phyloP scores from a whole-genome alignment of 2,888 invertebrate genomes.

The Troilus luridus region DNA sequence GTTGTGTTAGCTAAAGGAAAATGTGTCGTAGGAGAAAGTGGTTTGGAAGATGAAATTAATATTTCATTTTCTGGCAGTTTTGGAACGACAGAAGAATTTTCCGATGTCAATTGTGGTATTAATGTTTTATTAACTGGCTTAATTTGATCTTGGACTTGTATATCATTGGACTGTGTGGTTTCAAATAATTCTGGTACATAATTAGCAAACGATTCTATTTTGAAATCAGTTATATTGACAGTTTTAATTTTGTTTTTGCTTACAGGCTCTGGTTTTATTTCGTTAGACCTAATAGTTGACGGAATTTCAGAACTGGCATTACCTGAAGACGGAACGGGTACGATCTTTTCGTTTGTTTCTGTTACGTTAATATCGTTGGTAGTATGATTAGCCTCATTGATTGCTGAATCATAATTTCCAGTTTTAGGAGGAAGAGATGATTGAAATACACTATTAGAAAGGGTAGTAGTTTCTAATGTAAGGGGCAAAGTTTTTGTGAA shows the following conservation, averaged over 20 bases:
- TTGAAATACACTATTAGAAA: background rate
- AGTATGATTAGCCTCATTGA: constrained; percentile 38
- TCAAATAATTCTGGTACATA: constrained; percentile 13
- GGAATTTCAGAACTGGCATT: constrained; percentile 30
- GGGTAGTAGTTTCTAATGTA: constrained; percentile 42
- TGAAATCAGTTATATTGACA: background rate
- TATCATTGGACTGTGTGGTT: constrained; percentile 57
- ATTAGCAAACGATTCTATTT: constrained; percentile 20
- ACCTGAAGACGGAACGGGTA: background rate
- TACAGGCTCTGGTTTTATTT: constrained; percentile 48
- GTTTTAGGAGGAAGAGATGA: background rate
- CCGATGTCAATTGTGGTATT: background rate
- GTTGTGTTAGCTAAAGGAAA: background rate
- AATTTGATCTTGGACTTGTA: constrained; percentile 53
- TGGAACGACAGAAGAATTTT: background rate
- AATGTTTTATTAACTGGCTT: constrained; percentile 52
- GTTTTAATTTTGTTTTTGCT: background rate
- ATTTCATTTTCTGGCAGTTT: background rate
- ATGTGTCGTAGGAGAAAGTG: background rate
- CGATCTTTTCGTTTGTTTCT: background rate
- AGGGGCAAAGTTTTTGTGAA: constrained; percentile 34
- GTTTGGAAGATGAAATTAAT: background rate
- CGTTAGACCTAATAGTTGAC: constrained; percentile 49
- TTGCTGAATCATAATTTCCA: background rate
- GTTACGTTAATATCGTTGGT: constrained; percentile 47